These are phyloP conservation scores for Sciaenops ocellatus DNA, from an alignment of 2,797 vertebrate species.

Conservation along the genomic window DNA sequence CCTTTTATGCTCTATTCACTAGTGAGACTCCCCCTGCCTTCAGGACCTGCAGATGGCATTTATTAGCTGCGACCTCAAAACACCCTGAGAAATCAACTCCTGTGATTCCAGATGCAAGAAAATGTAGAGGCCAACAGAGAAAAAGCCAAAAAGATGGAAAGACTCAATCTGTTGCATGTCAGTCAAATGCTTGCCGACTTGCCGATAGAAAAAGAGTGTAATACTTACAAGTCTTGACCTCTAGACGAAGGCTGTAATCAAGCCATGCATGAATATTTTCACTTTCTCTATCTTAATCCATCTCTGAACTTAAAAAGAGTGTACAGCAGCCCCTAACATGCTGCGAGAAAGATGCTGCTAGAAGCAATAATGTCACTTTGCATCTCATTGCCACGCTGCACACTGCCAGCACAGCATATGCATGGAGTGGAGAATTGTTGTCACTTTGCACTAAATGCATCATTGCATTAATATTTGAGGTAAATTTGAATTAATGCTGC, in stretches of 20 bases:
- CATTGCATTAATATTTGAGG: conserved; percentile 73
- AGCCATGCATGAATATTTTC: conserved; percentile 7
- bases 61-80: conserved; percentile 53
- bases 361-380: conserved; percentile 79
- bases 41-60: conserved; percentile 18
- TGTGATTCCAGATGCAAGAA: conserved; percentile 14
- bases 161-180: not conserved
- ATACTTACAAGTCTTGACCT: conserved; percentile 19
- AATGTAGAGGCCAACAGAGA: not conserved
- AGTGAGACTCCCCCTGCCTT: conserved; percentile 36
- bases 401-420: conserved; percentile 66
- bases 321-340: conserved; percentile 28
- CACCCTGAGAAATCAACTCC: conserved; percentile 43
- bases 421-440: conserved; percentile 48
- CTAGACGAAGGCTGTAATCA: conserved; percentile 19
- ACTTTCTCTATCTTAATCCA: conserved; percentile 17
- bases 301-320: conserved; percentile 29
- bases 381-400: conserved; percentile 71
- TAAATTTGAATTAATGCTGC: conserved; percentile 47
- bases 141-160: not conserved
- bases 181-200: conserved; percentile 22
- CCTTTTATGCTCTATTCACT: conserved; percentile 28
- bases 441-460: conserved; percentile 65
- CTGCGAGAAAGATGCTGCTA: conserved; percentile 70
- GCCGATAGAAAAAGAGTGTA: not conserved